Base-by-base conservation (phyloP, 2,113 vertebrate genomes). In the Chaetodon auriga region DNA sequence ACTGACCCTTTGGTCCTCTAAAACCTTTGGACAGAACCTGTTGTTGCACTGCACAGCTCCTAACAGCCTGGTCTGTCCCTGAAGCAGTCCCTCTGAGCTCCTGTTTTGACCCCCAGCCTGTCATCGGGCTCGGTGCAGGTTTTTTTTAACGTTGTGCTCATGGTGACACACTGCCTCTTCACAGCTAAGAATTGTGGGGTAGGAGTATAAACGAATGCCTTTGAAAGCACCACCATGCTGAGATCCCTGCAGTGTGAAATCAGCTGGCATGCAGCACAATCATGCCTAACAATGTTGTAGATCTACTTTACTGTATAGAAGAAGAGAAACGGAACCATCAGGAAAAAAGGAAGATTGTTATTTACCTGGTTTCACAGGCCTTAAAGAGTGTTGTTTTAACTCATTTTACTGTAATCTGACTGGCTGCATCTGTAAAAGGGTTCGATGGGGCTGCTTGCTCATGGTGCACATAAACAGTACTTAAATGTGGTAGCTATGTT, bases 281-380 rank as follows among this genome's bases (percentile, higher is more conserved):
- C 79, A 38, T 72, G 45, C 30, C 48, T 38, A 51, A 55, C 75
- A 36, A 10, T 53, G 0, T 2, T 36, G 30, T 69, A 19, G 54
- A 10, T 54, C 49, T 49, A 43, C 45, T 55, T 60, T 76, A 65
- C 18, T 2, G 1, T 0, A 18, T 2, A 73, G 35, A 51, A 36
- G n/a, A 75, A 11, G 23, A 9, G 0, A 4, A 6, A 60, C 8
- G 61, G 53, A 14, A 60, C 23, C 63, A 86, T 25, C 82, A 73
- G 41, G 23, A 69, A 2, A 5, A 68, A 76, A 72, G 23, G 1
- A 55, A 60, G 38, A 14, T 48, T 82, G 78, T 88, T 85, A 92
- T 89, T 90, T 81, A 90, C 90, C 87, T 93, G 93, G 92, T 94
- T 93, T 91, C 90, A 94, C 90, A 94, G 93, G 92, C 82, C 68